Evolutionary conservation across 2,888 invertebrate genomes (phyloP), one percentile per base, ranked within the genome.

Genomic region (Hofmannophila pseudospretella): DNA sequence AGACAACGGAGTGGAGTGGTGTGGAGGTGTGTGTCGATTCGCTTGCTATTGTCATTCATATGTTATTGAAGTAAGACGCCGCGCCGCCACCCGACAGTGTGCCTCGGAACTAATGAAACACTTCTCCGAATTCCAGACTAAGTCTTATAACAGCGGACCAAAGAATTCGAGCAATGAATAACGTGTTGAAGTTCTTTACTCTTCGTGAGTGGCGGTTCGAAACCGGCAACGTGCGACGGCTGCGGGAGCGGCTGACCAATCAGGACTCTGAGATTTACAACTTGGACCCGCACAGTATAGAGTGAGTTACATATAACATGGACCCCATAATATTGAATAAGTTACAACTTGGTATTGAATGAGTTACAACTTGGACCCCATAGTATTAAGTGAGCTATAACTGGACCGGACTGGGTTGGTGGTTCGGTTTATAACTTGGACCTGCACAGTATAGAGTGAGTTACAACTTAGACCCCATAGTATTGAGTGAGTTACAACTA

Each of bases 121-220:
- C n/a, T n/a, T n/a, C n/a, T n/a, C n/a, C n/a, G n/a, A n/a, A n/a
- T 58, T 69, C 31, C 69, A 80, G 79, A 44, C 44, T 67, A 49
- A 93, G 91, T 52, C 89, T 93, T 75, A 88, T 93, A 51, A 90
- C 88, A 53, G 87, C 90, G 0, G 90, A 90, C 45, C 87, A 88
- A 41, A 89, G 90, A 13, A 80, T 93, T 42, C 86, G 88, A 28
- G 84, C 89, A 8, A 90, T 92, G 42, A 88, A 89, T 12, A 78
- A 85, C 28, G 89, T 89, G 0, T 82, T 93, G 0, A 86, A 89
- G 45, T 94, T 91, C 72, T 94, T 94, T 67, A 89, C 92, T 0
- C 77, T 88, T 1, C 88, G 90, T 41, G 91, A 93, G 50, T 94
- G 93, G 93, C 60, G 72, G 3, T 93, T 92, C 63, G 52, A 56